Percentiles rank a stretch among this genome's conserved stretches.
phyloP scores from a whole-genome alignment of 2,888 invertebrate genomes.

The Lithophane semibrunnea region DNA sequence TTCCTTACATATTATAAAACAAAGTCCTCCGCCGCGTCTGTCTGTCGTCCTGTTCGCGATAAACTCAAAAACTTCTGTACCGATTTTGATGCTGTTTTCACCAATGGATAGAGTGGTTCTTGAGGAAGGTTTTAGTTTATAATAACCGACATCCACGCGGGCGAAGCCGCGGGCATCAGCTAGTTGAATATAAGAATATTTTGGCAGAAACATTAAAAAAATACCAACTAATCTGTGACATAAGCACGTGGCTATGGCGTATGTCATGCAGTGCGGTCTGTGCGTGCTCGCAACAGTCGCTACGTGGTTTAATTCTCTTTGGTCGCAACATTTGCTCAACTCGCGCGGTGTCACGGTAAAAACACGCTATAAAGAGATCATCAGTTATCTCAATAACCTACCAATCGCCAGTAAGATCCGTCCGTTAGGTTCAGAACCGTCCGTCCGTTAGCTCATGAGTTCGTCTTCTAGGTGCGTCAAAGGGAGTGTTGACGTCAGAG shows the following conservation, averaged over 20 bases:
- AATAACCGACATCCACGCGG: too few species aligned
- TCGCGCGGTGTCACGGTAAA: neutral
- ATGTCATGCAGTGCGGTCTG: neutral
- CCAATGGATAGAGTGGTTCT: too few species aligned
- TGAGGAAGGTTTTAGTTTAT: too few species aligned
- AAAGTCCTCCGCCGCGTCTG: too few species aligned
- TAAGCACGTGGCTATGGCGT: neutral
- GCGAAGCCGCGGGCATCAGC: too few species aligned
- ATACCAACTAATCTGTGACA: neutral
- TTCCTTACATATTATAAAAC: too few species aligned
- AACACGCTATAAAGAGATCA: neutral
- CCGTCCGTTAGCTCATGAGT: neutral
- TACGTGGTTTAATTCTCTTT: too few species aligned
- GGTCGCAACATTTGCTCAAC: neutral
- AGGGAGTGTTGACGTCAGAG: neutral
- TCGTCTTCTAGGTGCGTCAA: neutral
- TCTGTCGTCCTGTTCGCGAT: too few species aligned
- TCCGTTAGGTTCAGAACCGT: neutral
- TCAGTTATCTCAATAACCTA: neutral
- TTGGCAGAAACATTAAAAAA: neutral
- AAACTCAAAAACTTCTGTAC: too few species aligned
- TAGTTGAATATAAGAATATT: neutral
- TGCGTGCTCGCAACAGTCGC: neutral
- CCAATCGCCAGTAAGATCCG: neutral
- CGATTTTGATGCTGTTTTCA: too few species aligned